Evolutionary conservation across 2,888 invertebrate species (phyloP).

Genomic region (Aproaerema taeniolella): DNA sequence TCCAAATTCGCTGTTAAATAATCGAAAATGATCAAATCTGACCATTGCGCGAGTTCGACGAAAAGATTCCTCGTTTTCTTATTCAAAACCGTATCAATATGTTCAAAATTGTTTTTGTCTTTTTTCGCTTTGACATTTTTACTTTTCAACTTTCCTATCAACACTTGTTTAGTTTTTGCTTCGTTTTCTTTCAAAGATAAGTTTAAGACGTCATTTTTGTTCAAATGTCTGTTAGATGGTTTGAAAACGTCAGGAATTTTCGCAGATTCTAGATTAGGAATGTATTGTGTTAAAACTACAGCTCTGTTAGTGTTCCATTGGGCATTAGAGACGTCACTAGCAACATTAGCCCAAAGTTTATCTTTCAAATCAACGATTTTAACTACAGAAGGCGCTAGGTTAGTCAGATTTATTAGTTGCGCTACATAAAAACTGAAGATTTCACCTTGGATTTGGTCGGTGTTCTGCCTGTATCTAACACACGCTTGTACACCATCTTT

Average conservation of each 20-base stretch:
- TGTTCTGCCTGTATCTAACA: constrained; percentile 90
- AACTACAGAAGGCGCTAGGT: constrained; percentile 88
- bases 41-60: constrained; percentile 91
- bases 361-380: constrained; percentile 82
- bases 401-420: constrained; percentile 84
- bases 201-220: constrained; percentile 81
- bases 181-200: constrained; percentile 61
- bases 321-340: constrained; percentile 82
- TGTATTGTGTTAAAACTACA: constrained; percentile 87
- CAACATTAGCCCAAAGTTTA: constrained; percentile 81
- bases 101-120: constrained; percentile 41
- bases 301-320: constrained; percentile 89
- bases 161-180: constrained; percentile 59
- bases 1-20: constrained; percentile 93
- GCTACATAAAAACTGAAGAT: constrained; percentile 91
- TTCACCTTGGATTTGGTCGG: constrained; percentile 94
- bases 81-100: constrained; percentile 51
- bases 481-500: constrained; percentile 88
- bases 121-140: constrained; percentile 42
- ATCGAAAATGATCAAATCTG: constrained; percentile 91
- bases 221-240: constrained; percentile 83
- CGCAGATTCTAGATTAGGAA: constrained; percentile 85
- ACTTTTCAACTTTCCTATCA: constrained; percentile 71
- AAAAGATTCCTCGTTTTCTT: constrained; percentile 71
- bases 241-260: constrained; percentile 87